Conservation (phyloP, 2,888 invertebrate genomes). For the Allolobophora icterica region DNA sequence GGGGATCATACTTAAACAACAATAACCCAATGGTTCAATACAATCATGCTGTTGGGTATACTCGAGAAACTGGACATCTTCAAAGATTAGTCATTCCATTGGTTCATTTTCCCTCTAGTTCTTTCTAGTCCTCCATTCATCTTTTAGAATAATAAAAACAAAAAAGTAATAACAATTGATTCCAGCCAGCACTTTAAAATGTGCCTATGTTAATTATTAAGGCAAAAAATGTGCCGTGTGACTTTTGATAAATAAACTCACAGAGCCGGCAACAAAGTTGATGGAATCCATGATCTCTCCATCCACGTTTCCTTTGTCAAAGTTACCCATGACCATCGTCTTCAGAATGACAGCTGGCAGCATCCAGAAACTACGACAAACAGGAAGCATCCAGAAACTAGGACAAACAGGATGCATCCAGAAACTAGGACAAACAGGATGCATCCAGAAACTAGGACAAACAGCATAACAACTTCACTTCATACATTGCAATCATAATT, state of each 20-base stretch:
- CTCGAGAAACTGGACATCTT: neutral
- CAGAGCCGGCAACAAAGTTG: constrained; percentile 83
- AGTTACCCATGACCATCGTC: constrained; percentile 87
- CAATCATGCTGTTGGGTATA: neutral
- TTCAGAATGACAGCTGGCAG: constrained; percentile 82
- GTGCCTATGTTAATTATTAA: too few species aligned
- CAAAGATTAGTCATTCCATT: neutral
- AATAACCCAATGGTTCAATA: neutral
- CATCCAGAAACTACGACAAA: constrained; percentile 76
- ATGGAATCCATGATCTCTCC: constrained; percentile 72
- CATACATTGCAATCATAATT: neutral
- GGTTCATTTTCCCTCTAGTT: neutral
- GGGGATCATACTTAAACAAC: neutral
- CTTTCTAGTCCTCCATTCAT: neutral
- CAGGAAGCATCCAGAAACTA: too few species aligned
- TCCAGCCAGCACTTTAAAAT: neutral
- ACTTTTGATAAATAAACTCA: constrained; percentile 33
- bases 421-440: too few species aligned
- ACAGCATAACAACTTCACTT: neutral
- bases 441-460: too few species aligned
- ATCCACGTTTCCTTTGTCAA: constrained; percentile 79
- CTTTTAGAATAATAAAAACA: neutral
- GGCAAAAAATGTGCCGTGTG: neutral
- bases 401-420: too few species aligned
- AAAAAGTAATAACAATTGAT: neutral